Evolutionary conservation across 2,888 invertebrate species (phyloP), one percentile per base, ranked within the genome.

Genomic region (Agapetus fuscipes): DNA sequence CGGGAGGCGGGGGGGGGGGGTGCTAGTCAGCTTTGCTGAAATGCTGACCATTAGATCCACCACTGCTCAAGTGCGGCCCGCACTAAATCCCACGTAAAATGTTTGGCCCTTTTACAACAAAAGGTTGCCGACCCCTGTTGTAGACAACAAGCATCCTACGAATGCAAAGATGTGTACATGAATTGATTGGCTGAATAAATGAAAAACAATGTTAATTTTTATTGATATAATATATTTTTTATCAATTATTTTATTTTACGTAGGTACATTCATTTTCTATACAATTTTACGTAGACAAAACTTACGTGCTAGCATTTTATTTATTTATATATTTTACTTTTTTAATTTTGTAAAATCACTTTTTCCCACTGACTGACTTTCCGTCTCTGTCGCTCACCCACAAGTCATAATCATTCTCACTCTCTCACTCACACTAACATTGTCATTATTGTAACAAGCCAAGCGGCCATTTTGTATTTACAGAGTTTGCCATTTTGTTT

Each of bases 191-290:
- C n/a, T n/a, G n/a, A n/a, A n/a, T 34, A 40, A 47, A 39, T 12
- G 24, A 27, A 41, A 41, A 38, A 29, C 41, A 35, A 43, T 17
- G 10, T 17, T 32, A 20, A 32, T 16, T 16, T 30, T 41, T 39
- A 41, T 45, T 34, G 45, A 45, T 45, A 39, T 41, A 39, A 45
- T 45, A 45, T 45, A 45, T 45, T 39, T 45, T 45, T 45, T 45
- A 43, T 39, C 30, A 40, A 40, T 44, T 44, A 34, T 40, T n/a
- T n/a, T 34, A 39, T 36, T 41, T 45, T 41, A 41, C 25, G 41
- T 41, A 45, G 45, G 45, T 45, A 45, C 45, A 45, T 42, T 42
- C 31, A 45, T 42, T 45, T 45, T 45, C 45, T 45, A 45, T 45
- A 45, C 45, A 45, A 45, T 42, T 38, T 45, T 45, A 45, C 41